Conservation (phyloP, 2,113 vertebrate species). For the Raphicerus campestris region DNA sequence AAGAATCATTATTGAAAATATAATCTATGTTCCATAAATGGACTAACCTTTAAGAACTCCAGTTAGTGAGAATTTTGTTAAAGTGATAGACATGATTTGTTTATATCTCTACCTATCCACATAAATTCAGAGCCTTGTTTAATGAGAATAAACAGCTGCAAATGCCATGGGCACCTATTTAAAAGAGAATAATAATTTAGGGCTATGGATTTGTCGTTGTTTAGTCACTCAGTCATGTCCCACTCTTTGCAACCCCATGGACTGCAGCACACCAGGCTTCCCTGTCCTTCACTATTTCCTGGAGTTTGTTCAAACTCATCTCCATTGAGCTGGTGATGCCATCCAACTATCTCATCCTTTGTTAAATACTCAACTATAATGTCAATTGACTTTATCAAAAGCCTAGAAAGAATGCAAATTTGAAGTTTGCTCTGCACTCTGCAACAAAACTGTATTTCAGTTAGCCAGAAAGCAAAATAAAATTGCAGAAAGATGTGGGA, state of each 20-base stretch:
- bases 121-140: not conserved
- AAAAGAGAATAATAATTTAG: not conserved
- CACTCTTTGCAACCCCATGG: not conserved
- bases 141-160: not conserved
- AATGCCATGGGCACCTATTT: not conserved
- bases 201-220: not conserved
- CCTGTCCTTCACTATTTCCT: not conserved
- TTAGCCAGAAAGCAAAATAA: not conserved
- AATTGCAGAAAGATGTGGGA: not conserved
- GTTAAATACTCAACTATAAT: not conserved
- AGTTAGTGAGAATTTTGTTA: not conserved
- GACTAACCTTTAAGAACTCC: not conserved
- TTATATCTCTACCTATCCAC: not conserved
- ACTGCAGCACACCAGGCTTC: not conserved
- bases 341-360: not conserved
- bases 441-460: not conserved
- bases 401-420: not conserved
- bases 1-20: slow-evolving; percentile 34
- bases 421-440: not conserved
- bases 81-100: not conserved
- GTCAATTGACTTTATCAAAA: not conserved
- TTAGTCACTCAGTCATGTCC: not conserved
- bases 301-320: not conserved
- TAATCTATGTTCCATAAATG: not conserved
- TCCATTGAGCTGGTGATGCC: not conserved